phyloP scores from a whole-genome alignment of 37 sponge, comb jelly and placozoan genomes.

The Eunapius fragilis region DNA sequence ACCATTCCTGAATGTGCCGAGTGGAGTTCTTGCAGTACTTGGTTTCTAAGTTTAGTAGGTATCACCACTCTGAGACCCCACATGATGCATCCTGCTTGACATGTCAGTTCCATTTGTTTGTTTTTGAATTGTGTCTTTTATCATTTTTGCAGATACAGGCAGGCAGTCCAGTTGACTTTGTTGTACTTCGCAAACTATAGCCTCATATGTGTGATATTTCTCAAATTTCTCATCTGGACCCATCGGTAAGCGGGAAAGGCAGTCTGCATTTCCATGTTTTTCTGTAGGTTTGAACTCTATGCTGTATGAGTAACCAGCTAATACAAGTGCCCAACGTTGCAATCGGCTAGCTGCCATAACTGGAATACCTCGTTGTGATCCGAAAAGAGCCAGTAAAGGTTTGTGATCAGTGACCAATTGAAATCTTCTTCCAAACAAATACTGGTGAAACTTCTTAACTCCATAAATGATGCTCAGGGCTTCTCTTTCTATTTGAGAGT shows the following conservation, averaged over 20 bases:
- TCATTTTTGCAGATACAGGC: constrained; percentile 12
- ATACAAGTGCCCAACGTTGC: constrained; percentile 19
- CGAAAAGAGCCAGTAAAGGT: constrained; percentile 22
- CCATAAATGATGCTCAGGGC: constrained; percentile 23
- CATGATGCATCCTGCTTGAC: constrained; percentile 21
- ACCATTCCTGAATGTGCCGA: constrained; percentile 31
- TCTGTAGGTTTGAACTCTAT: constrained; percentile 25
- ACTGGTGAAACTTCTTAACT: constrained; percentile 39
- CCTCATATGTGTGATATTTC: background rate
- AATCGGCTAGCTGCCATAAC: constrained; percentile 29
- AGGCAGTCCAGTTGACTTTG: background rate
- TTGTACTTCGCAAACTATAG: constrained; percentile 2
- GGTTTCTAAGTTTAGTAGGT: background rate
- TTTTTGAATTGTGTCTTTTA: constrained; percentile 5
- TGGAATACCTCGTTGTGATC: constrained; percentile 9
- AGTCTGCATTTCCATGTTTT: constrained; percentile 27
- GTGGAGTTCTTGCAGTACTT: constrained; percentile 30
- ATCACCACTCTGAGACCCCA: constrained; percentile 27
- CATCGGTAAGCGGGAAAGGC: constrained; percentile 24
- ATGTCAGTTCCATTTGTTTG: constrained; percentile 11
- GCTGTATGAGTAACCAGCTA: constrained; percentile 40
- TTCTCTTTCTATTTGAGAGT: constrained; percentile 14
- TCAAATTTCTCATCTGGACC: constrained; percentile 12
- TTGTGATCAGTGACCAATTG: constrained; percentile 30
- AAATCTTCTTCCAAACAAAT: constrained; percentile 20